phyloP scores from a whole-genome alignment of 2,113 vertebrate genomes.

The Phyllopteryx taeniolatus region DNA sequence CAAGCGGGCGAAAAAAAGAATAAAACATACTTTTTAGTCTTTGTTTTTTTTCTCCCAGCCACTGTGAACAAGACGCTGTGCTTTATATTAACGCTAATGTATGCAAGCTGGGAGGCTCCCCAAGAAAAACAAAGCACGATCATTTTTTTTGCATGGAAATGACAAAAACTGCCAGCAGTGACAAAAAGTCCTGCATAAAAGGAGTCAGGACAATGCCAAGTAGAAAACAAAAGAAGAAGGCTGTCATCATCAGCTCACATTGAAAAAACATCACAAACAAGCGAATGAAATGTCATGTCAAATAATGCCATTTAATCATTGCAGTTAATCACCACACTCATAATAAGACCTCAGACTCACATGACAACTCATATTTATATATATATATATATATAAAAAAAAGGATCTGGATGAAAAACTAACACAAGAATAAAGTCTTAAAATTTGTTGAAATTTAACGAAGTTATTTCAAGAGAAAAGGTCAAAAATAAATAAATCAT shows the following conservation, averaged over 20 bases:
- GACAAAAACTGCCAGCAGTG: not conserved
- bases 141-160: not conserved
- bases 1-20: not conserved
- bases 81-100: not conserved
- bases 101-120: conserved; percentile 7
- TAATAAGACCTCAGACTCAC: not conserved
- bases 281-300: not conserved
- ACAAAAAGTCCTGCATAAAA: not conserved
- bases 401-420: not conserved
- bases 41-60: no score
- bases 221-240: not conserved
- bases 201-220: not conserved
- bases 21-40: not conserved
- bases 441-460: no score
- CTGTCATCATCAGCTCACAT: not conserved
- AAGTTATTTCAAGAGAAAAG: no score
- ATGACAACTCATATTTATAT: not conserved
- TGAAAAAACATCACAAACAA: not conserved
- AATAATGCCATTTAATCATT: not conserved
- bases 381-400: not conserved
- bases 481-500: no score
- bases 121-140: not conserved
- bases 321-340: not conserved
- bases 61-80: not conserved
- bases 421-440: no score